Base-by-base conservation (phyloP, 2,888 invertebrate species). In the Microdon myrmicae region DNA sequence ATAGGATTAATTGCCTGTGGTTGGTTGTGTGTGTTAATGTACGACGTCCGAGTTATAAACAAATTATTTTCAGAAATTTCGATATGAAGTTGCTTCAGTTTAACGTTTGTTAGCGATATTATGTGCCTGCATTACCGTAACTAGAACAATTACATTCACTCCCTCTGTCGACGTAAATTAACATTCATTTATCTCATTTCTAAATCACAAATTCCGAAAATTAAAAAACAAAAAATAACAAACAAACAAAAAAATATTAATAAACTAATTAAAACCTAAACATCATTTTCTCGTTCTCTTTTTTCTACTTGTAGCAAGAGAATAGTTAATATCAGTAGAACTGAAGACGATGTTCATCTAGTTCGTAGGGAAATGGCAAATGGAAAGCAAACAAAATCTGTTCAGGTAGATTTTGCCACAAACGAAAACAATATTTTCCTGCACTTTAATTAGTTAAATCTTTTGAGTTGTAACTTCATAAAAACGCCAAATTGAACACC, bases 321-420 rank as follows among this genome's bases (percentile, higher is more conserved):
- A 83, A 86, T 86, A 83, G 85, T 86, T 82, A 86, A 86, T 85
- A 85, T 86, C 83, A 86, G 84, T 85, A 86, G 84, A 82, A 85
- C 87, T 82, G 85, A 86, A 79, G 88, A 88, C 82, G 86, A 87
- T 82, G 86, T 88, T 82, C 86, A 86, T 82, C 84, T 88, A 82
- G 86, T 88, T 81, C 85, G 86, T 78, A 84, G 85, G 79, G 88
- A 87, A 83, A 85, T 86, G 79, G 87, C 86, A 82, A 82, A 84
- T 71, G 82, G 82, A 73, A 86, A 84, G 81, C 87, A 88, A 82
- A 88, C 86, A 83, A 89, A 89, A 83, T 86, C 88, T 72, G 85
- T 89, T 77, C 88, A 88, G 84, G 86, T 87, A 80, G 79, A 78
- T 77, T 76, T 76, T 75, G 75, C 45, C 9, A 51, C 32, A 45